These are phyloP conservation scores for Drosophila kambysellisi DNA, from an alignment of 2,888 invertebrate species.

Conservation along the genomic window DNA sequence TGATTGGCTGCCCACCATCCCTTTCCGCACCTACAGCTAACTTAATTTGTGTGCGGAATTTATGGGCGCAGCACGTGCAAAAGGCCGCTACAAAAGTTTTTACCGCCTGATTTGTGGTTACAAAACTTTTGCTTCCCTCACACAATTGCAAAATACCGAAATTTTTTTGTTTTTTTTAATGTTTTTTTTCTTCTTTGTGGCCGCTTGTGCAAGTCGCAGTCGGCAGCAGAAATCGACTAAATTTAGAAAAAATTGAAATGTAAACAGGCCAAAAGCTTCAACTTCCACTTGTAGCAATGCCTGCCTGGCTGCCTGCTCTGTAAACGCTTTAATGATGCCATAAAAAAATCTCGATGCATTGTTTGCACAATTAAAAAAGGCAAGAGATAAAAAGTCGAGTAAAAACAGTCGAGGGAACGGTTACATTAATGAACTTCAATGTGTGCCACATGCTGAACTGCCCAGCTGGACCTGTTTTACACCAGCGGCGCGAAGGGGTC, in stretches of 20 bases:
- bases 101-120: conserved; percentile 79
- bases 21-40: conserved; percentile 22
- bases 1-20: conserved; percentile 59
- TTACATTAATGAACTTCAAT: conserved; percentile 66
- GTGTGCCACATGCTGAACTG: conserved; percentile 54
- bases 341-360: conserved; percentile 57
- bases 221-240: conserved; percentile 52
- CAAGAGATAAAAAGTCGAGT: conserved; percentile 31
- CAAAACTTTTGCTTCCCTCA: conserved; percentile 57
- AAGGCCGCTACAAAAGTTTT: conserved; percentile 58
- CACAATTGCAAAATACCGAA: conserved; percentile 46
- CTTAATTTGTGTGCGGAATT: conserved; percentile 73
- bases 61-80: conserved; percentile 76
- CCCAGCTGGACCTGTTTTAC: conserved; percentile 29
- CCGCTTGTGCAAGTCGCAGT: conserved; percentile 52
- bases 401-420: conserved; percentile 50
- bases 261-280: conserved; percentile 53
- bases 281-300: conserved; percentile 45
- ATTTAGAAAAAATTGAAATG: conserved; percentile 62
- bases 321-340: conserved; percentile 67
- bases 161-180: conserved; percentile 19
- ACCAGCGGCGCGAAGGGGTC: neutral
- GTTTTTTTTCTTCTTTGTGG: conserved; percentile 22
- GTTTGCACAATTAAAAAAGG: conserved; percentile 65
- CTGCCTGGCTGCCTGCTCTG: conserved; percentile 18